These are phyloP conservation scores for Sprattus sprattus DNA, from an alignment of 2,113 vertebrate species.

Conservation along the genomic window DNA sequence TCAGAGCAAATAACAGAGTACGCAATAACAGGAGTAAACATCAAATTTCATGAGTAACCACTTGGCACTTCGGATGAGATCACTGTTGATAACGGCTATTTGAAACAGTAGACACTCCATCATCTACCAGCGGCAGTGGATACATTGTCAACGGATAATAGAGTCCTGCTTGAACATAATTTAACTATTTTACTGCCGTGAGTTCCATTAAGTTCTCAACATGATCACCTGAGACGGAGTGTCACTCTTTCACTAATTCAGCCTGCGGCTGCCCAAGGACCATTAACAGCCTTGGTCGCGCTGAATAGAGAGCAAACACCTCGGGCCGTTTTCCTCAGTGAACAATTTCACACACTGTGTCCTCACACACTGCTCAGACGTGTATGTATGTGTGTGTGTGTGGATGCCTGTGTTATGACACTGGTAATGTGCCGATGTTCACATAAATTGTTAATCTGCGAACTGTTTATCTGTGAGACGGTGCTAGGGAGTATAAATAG, in stretches of 20 bases:
- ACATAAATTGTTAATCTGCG: neutral
- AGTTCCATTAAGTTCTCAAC: neutral
- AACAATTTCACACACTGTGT: neutral
- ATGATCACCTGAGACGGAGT: neutral
- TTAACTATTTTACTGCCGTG: neutral
- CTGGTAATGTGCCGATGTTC: neutral
- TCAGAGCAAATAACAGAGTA: neutral
- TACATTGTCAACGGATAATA: neutral
- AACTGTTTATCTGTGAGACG: neutral
- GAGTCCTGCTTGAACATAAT: neutral
- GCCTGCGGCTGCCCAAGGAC: neutral
- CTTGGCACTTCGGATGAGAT: neutral
- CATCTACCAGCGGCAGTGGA: neutral
- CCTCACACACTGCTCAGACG: neutral
- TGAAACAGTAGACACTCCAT: neutral
- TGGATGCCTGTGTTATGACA: neutral
- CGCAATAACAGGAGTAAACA: neutral
- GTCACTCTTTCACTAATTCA: neutral
- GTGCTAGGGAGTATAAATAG: neutral
- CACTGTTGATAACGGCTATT: conserved; percentile 5
- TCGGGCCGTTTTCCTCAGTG: neutral
- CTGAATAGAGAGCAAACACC: neutral
- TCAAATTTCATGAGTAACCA: too few species aligned
- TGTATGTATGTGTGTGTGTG: neutral
- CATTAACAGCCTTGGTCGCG: neutral